Evolutionary conservation across 37 sponge, comb jelly and placozoan species (phyloP).

Genomic region (Ephydatia muelleri): DNA sequence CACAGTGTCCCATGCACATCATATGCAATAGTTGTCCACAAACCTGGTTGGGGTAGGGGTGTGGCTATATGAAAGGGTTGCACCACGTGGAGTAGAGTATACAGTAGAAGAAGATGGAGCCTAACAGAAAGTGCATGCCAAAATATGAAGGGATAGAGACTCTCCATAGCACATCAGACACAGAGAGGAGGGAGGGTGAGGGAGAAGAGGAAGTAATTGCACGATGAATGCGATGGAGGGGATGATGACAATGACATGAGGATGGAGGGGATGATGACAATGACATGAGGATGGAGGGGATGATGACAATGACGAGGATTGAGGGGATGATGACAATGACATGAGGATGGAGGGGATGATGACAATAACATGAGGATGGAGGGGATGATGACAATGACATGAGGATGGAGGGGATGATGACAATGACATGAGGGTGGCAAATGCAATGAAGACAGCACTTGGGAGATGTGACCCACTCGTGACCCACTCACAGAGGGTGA

Average conservation of each 20-base stretch:
- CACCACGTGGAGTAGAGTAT: conserved; percentile 31
- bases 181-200: not conserved
- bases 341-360: not conserved
- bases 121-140: not conserved
- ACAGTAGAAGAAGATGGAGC: conserved; percentile 5
- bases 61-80: conserved; percentile 5
- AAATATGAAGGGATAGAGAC: no score
- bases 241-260: not conserved
- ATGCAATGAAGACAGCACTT: no score
- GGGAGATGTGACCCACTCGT: no score
- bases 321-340: not conserved
- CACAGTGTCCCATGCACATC: not conserved
- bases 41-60: conserved; percentile 38
- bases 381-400: no score
- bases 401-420: no score
- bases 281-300: no score
- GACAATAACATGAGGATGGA: no score
- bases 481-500: conserved; percentile 12
- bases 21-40: not conserved
- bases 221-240: not conserved
- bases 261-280: no score
- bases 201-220: no score
- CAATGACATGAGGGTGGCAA: no score
- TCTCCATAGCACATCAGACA: no score
- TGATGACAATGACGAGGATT: no score